These are phyloP conservation scores for Phortica variegata DNA, from an alignment of 1,140 invertebrate species.

Conservation along the genomic window DNA sequence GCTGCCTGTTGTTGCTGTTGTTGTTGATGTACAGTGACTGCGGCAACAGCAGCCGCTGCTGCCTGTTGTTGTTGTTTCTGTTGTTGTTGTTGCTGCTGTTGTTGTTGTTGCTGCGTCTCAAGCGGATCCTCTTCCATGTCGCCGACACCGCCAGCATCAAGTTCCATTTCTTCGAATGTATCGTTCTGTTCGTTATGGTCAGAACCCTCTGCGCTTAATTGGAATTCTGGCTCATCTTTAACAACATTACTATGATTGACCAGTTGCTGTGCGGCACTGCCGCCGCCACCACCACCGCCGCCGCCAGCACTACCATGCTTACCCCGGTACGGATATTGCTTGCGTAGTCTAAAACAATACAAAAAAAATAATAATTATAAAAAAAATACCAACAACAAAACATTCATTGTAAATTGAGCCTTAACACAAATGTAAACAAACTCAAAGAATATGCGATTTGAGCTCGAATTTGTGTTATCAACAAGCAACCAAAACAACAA, in stretches of 20 bases:
- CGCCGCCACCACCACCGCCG: constrained; percentile 11
- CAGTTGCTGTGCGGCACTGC: constrained; percentile 13
- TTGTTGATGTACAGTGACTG: constrained; percentile 15
- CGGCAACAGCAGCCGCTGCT: constrained; percentile 24
- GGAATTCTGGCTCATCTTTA: constrained; percentile 48
- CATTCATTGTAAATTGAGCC: no score
- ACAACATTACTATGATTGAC: constrained; percentile 32
- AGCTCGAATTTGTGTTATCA: no score
- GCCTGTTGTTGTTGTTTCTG: constrained; percentile 18
- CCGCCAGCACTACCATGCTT: constrained; percentile 4
- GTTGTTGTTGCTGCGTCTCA: constrained; percentile 34
- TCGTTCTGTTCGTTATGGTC: constrained; percentile 45
- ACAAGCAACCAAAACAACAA: no score
- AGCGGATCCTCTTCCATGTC: constrained; percentile 47
- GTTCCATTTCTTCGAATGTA: constrained; percentile 48
- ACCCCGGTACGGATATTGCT: constrained; percentile 48
- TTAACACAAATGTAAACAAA: no score
- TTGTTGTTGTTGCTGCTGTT: constrained; percentile 27
- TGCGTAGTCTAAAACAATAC: constrained; percentile 35
- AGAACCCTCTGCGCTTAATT: constrained; percentile 41
- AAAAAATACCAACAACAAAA: no score
- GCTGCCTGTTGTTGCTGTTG: constrained; percentile 18
- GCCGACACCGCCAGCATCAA: constrained; percentile 41
- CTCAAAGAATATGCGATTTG: no score
- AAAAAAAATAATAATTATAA: neutral